Evolutionary conservation across 2,113 vertebrate genomes (phyloP), one percentile per base, ranked within the genome.

Genomic region (Myiozetetes cayanensis): DNA sequence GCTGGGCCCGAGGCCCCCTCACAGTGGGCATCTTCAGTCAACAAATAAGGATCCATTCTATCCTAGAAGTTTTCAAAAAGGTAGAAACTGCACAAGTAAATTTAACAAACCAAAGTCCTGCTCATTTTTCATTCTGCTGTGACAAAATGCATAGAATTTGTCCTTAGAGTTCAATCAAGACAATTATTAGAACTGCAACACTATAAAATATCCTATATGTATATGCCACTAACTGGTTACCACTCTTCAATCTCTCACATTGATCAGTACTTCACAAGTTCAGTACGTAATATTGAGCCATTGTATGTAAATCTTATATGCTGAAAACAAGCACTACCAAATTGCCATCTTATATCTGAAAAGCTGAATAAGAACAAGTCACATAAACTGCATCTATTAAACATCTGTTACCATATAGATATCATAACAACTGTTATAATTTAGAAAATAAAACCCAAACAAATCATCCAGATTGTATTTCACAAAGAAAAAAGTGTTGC

Each of bases 241-340:
- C 28, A 23, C 4, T 53, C 67, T 78, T 71, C 58, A 73, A 9
- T 37, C 17, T 9, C 22, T 66, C 39, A 65, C 31, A 63, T 2
- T 33, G 31, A 55, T 9, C 46, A 91, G 20, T 17, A 66, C 46
- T 47, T 89, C 46, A 44, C 4, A 63, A 75, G 74, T 43, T 87
- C 44, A 67, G 8, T 12, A 74, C 9, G 17, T 18, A 65, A 30
- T 53, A 89, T 13, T 16, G 73, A 21, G 49, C 21, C 12, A 62
- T 1, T 1, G 0, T 25, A 74, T 14, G 10, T 22, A 28, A 17
- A 56, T 15, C 5, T 0, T 2, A 24, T 53, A 62, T 18, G 23
- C 25, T 78, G 63, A 50, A 87, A 92, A 49, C 20, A 71, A 89
- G 25, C 12, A 27, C 16, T 59, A 81, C 7, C 66, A 43, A 81